These are phyloP conservation scores for Polypedilum pembai DNA, from an alignment of 1,140 invertebrate genomes.

Conservation along the genomic window DNA sequence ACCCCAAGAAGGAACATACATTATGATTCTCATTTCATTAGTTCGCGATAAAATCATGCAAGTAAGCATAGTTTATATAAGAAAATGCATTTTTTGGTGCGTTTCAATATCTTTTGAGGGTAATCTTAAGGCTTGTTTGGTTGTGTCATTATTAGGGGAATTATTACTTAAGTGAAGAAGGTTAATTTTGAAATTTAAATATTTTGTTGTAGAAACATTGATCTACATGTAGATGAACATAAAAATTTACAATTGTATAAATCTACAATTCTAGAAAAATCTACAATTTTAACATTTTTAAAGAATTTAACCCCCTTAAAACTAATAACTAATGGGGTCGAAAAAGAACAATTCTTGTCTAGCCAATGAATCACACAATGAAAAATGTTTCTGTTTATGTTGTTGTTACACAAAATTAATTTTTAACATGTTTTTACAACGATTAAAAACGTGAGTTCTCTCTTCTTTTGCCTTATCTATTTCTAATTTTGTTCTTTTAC, in stretches of 20 bases:
- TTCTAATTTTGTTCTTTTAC: background rate
- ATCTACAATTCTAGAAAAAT: no score
- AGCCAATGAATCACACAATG: conserved; percentile 21
- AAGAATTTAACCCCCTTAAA: no score
- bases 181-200: no score
- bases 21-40: background rate
- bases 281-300: no score
- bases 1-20: background rate
- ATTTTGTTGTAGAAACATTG: no score
- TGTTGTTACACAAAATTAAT: conserved; percentile 22
- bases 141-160: no score
- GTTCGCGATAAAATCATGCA: background rate
- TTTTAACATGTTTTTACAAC: conserved; percentile 25
- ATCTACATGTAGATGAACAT: no score
- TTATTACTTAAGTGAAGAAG: no score
- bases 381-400: background rate
- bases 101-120: background rate
- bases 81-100: background rate
- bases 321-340: no score
- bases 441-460: conserved; percentile 21
- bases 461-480: background rate
- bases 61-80: background rate
- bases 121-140: no score
- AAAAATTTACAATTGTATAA: no score
- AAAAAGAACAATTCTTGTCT: background rate